Evolutionary conservation across 2,888 invertebrate species (phyloP).

Genomic region (Xestia rhomboidea): DNA sequence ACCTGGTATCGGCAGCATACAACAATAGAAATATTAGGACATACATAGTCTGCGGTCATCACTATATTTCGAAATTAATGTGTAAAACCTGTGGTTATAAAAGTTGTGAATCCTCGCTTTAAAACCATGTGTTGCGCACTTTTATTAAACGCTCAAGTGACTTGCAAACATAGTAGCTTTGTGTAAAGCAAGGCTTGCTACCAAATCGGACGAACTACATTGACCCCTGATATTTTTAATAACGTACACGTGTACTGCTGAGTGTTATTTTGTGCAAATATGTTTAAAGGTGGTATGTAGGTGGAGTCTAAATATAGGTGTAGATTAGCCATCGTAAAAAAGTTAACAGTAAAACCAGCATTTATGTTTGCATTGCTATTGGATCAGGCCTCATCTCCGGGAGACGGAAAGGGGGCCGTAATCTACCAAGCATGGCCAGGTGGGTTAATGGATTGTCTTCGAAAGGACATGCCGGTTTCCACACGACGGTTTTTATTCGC

Average conservation of each 20-base stretch:
- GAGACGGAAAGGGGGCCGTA: neutral
- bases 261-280: neutral
- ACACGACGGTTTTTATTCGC: neutral
- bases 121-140: slow-evolving; percentile 44
- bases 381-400: neutral
- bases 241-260: neutral
- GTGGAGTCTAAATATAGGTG: neutral
- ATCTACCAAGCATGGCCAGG: neutral
- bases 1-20: neutral
- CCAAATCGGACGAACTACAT: slow-evolving; percentile 42
- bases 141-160: slow-evolving; percentile 42
- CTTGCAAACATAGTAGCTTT: slow-evolving; percentile 45
- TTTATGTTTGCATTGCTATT: neutral
- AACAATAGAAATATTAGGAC: neutral
- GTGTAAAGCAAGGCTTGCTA: slow-evolving; percentile 41
- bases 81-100: neutral
- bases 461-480: neutral
- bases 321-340: neutral
- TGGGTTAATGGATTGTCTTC: neutral
- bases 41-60: neutral
- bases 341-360: neutral
- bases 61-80: neutral
- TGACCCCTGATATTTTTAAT: slow-evolving; percentile 42
- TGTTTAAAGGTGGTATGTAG: neutral
- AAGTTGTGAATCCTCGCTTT: neutral